Percentiles rank a stretch among this genome's conserved stretches.
These are phyloP conservation scores for Onchidella celtica DNA, from an alignment of 2,888 invertebrate genomes.

Conservation along the genomic window DNA sequence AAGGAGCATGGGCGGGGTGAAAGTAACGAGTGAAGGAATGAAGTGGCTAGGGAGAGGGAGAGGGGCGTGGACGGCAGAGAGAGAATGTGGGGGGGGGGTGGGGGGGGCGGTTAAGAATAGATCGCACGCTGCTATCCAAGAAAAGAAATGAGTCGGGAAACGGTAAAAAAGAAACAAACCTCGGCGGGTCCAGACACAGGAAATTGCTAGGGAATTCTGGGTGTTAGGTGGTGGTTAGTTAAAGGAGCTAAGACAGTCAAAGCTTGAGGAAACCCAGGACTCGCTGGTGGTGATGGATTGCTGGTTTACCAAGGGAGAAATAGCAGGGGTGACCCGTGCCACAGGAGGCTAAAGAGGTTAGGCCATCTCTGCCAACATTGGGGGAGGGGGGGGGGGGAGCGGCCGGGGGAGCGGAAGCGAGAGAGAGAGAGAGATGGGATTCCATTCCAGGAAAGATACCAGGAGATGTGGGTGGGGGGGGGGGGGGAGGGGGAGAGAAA, in stretches of 20 bases:
- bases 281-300: too few relatives aligned
- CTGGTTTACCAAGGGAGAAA: too few relatives aligned
- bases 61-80: conserved; percentile 23
- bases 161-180: not conserved
- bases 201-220: not conserved
- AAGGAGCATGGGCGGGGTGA: not conserved
- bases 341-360: too few relatives aligned
- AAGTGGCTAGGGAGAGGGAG: conserved; percentile 18
- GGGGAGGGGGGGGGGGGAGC: not conserved
- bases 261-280: not conserved
- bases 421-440: too few relatives aligned
- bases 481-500: too few relatives aligned
- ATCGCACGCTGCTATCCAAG: too few relatives aligned
- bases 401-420: not conserved
- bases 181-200: not conserved
- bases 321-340: too few relatives aligned
- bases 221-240: not conserved
- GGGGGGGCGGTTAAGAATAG: too few relatives aligned
- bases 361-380: too few relatives aligned
- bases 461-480: too few relatives aligned
- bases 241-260: not conserved
- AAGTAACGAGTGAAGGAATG: not conserved
- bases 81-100: not conserved
- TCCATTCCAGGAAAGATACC: too few relatives aligned
- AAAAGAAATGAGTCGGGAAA: not conserved